Conservation (phyloP, 2,797 vertebrate genomes). For the Pyrrhura leucotis region DNA sequence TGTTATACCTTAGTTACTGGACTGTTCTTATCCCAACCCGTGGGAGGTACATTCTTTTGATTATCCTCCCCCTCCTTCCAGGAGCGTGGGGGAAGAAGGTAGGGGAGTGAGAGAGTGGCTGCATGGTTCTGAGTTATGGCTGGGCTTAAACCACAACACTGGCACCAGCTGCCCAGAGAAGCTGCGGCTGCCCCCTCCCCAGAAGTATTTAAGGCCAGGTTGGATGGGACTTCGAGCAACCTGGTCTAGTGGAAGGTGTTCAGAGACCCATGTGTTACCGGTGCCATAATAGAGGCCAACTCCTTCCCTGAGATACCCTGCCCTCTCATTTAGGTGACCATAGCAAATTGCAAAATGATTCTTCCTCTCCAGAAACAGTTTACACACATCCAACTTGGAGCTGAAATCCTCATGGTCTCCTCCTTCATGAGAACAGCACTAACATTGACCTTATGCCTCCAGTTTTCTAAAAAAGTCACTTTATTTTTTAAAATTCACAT, state of each 20-base stretch:
- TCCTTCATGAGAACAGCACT: not conserved
- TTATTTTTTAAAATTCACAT: conserved; percentile 7
- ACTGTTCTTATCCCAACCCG: no score
- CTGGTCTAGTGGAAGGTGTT: not conserved
- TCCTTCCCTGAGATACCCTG: not conserved
- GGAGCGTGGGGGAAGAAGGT: no score
- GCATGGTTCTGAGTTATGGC: no score
- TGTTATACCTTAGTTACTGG: no score
- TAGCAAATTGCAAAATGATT: accelerated
- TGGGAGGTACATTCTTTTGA: no score
- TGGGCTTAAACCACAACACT: not conserved
- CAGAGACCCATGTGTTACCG: not conserved
- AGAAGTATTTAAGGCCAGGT: not conserved
- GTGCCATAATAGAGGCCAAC: not conserved
- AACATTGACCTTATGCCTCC: not conserved
- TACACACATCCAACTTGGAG: not conserved
- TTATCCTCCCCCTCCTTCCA: no score
- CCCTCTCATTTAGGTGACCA: not conserved
- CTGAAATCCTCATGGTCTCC: not conserved
- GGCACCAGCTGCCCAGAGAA: not conserved
- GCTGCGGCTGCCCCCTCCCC: not conserved
- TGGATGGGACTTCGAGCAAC: not conserved
- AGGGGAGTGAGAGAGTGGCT: no score
- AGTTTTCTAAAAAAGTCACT: not conserved
- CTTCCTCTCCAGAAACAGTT: not conserved